phyloP scores from a whole-genome alignment of 2,113 vertebrate species.

The Myiozetetes cayanensis region DNA sequence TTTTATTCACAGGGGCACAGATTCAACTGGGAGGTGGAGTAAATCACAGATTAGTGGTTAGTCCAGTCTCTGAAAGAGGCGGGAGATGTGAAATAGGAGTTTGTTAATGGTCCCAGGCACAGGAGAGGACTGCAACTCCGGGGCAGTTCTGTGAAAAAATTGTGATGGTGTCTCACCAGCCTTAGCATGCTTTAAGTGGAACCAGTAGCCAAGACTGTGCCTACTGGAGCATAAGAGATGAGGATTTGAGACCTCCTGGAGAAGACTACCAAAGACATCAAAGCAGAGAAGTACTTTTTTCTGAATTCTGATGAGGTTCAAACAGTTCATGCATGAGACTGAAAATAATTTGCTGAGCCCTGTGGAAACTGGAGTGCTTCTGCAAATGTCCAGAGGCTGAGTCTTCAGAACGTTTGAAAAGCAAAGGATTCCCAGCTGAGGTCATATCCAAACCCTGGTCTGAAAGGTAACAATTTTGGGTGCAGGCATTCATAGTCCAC shows the following conservation, averaged over 20 bases:
- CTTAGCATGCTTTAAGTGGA: background rate
- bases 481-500: accelerated
- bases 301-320: background rate
- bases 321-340: background rate
- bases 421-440: background rate
- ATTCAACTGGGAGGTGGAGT: background rate
- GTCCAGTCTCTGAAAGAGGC: background rate
- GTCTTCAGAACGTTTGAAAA: background rate
- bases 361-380: background rate
- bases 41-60: background rate
- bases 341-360: background rate
- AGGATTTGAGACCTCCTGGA: background rate
- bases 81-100: background rate
- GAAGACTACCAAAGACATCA: background rate
- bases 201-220: background rate
- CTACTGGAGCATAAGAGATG: background rate
- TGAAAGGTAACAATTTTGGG: background rate
- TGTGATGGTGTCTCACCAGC: background rate
- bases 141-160: background rate
- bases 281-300: background rate
- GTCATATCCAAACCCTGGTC: background rate
- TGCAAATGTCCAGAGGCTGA: background rate
- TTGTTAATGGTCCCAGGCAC: background rate
- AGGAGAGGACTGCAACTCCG: background rate
- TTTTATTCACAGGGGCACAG: background rate